These are phyloP conservation scores for Abscondita cerata DNA, from an alignment of 2,888 invertebrate species.

Conservation along the genomic window DNA sequence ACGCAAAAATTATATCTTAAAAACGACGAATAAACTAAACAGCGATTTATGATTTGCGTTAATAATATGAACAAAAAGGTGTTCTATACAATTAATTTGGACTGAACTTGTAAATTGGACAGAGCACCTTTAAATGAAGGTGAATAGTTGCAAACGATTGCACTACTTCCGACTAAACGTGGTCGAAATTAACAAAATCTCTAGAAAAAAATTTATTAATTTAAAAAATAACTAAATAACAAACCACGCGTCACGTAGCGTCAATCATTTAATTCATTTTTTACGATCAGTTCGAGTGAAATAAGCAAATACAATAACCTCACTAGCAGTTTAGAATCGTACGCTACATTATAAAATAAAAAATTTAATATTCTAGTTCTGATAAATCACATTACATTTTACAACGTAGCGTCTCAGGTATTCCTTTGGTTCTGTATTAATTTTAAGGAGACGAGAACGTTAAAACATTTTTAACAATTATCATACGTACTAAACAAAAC, in stretches of 20 bases:
- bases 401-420: constrained; percentile 31
- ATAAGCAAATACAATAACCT: constrained; percentile 50
- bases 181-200: constrained; percentile 5
- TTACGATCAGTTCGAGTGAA: constrained; percentile 44
- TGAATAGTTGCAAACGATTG: constrained; percentile 23
- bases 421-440: constrained; percentile 31
- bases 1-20: constrained; percentile 21
- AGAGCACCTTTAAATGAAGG: constrained; percentile 34
- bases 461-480: constrained; percentile 22
- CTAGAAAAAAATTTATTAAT: constrained; percentile 4
- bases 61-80: constrained; percentile 27
- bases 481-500: constrained; percentile 21
- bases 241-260: constrained; percentile 18
- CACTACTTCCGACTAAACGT: constrained; percentile 17
- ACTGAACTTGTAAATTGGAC: constrained; percentile 33
- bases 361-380: constrained; percentile 32
- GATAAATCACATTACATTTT: constrained; percentile 33
- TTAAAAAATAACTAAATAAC: constrained; percentile 10
- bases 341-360: constrained; percentile 46
- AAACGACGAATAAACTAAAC: constrained; percentile 25
- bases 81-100: constrained; percentile 33
- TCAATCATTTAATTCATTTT: constrained; percentile 10
- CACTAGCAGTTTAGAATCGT: constrained; percentile 38
- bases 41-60: constrained; percentile 23
- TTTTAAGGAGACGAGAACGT: constrained; percentile 20